Evolutionary conservation across 2,113 vertebrate species (phyloP).

Genomic region (Nycticorax nycticorax): DNA sequence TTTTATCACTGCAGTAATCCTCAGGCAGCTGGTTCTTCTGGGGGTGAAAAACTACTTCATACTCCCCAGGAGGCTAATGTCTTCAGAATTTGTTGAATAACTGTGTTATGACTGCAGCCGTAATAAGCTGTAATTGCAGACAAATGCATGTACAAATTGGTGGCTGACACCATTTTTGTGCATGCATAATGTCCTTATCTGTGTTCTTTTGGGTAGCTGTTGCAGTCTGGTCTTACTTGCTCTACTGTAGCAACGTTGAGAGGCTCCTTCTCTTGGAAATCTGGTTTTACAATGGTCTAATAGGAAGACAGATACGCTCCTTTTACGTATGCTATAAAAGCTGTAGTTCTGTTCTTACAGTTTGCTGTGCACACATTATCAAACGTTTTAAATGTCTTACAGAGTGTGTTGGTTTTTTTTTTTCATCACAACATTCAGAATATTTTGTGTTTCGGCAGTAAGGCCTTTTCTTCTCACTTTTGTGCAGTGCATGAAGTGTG

Average conservation of each 20-base stretch:
- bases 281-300: neutral
- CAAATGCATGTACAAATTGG: neutral
- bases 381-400: neutral
- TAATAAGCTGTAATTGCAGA: conserved; percentile 46
- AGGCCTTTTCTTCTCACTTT: neutral
- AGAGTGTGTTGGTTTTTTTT: neutral
- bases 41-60: neutral
- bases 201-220: neutral
- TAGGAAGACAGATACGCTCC: neutral
- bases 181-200: neutral
- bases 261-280: neutral
- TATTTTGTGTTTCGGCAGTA: neutral
- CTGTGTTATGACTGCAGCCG: conserved; percentile 9
- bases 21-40: conserved; percentile 15
- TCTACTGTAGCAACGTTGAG: neutral
- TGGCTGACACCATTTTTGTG: neutral
- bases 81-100: conserved; percentile 36
- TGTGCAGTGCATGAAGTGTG: neutral
- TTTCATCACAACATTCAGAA: neutral
- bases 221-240: neutral
- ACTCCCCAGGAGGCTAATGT: conserved; percentile 31
- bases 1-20: neutral
- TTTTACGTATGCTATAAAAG: neutral
- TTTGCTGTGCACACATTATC: neutral
- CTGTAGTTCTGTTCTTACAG: neutral